phyloP scores from a whole-genome alignment of 2,113 vertebrate species.

The Carlito syrichta region DNA sequence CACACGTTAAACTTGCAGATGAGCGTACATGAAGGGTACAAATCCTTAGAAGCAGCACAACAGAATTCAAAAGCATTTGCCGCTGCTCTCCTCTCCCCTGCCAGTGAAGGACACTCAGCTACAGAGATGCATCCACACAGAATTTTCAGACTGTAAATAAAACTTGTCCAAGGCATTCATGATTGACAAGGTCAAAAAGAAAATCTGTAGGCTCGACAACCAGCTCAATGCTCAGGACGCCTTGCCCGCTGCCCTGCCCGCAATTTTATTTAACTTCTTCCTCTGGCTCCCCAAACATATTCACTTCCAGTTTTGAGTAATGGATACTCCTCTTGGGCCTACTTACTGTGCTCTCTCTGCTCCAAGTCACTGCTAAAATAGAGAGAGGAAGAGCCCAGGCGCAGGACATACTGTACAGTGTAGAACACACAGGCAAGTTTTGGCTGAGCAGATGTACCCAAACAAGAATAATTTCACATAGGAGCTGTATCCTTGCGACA shows the following conservation, averaged over 20 bases:
- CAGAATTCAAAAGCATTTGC: neutral
- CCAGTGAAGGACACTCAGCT: neutral
- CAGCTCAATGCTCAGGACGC: no score
- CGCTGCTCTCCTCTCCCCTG: neutral
- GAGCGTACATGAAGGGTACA: fast-evolving
- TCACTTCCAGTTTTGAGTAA: neutral
- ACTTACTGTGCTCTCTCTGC: neutral
- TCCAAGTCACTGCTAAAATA: neutral
- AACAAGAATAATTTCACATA: neutral
- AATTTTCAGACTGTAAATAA: neutral
- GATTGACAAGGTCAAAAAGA: neutral
- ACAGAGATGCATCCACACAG: neutral
- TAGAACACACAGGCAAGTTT: neutral
- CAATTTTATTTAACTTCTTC: neutral
- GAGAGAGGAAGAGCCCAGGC: fast-evolving
- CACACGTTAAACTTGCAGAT: fast-evolving
- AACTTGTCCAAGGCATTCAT: neutral
- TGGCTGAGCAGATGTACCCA: neutral
- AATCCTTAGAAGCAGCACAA: neutral
- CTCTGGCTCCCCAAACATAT: neutral
- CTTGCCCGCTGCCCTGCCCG: neutral
- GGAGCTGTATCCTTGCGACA: neutral
- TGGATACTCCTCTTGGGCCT: neutral
- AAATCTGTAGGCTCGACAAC: neutral
- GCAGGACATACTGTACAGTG: fast-evolving